phyloP scores from a whole-genome alignment of 2,797 vertebrate genomes.

The Manis javanica region DNA sequence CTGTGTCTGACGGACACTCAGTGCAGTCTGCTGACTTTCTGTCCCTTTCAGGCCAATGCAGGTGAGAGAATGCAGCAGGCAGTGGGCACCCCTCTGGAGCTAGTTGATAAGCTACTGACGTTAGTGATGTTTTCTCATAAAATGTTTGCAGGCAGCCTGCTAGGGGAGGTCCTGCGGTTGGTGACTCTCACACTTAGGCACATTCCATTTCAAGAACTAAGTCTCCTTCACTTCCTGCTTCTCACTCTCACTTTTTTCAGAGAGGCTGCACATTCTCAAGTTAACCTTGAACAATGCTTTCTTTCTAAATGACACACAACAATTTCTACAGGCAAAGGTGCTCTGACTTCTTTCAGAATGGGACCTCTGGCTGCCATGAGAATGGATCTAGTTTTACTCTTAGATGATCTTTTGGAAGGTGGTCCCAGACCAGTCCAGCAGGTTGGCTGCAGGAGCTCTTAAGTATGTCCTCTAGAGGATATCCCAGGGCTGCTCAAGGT shows the following conservation, averaged over 20 bases:
- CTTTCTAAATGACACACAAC: conserved; percentile 62
- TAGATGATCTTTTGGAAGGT: neutral
- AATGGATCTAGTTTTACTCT: neutral
- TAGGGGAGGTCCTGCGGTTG: neutral
- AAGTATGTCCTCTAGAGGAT: neutral
- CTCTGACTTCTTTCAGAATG: conserved; percentile 42
- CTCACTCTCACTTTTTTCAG: conserved; percentile 53
- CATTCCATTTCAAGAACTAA: conserved; percentile 51
- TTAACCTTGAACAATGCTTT: neutral
- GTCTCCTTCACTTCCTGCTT: conserved; percentile 53
- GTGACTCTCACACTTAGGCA: neutral
- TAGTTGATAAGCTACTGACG: neutral
- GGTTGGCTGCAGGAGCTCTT: neutral
- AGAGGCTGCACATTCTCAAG: conserved; percentile 2
- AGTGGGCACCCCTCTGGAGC: neutral
- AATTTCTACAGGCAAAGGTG: neutral
- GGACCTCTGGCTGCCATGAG: neutral
- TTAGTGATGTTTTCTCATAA: neutral
- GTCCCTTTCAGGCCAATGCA: neutral
- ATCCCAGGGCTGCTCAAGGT: neutral
- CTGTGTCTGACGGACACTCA: too few species aligned
- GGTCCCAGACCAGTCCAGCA: neutral
- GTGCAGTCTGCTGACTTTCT: neutral
- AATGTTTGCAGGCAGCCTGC: neutral
- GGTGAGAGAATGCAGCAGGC: neutral